These are phyloP conservation scores for Synanthedon tipuliformis DNA, from an alignment of 2,888 invertebrate species.

Conservation along the genomic window DNA sequence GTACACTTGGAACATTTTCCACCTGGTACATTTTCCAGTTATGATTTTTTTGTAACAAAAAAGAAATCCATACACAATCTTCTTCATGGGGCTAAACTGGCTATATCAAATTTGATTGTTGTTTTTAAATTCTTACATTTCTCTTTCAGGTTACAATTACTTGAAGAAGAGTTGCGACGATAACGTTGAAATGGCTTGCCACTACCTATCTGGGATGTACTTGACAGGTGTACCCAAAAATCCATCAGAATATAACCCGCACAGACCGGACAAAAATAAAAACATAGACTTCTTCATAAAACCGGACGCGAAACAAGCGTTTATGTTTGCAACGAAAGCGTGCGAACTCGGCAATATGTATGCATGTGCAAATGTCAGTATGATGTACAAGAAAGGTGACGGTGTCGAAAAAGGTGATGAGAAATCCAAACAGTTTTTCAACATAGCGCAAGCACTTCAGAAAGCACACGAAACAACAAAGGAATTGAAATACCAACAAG, in stretches of 20 bases:
- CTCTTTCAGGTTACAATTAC: slow-evolving; percentile 66
- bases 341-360: slow-evolving; percentile 88
- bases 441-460: slow-evolving; percentile 77
- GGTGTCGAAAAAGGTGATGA: slow-evolving; percentile 80
- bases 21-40: too few species aligned
- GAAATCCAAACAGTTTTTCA: slow-evolving; percentile 79
- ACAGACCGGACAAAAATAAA: slow-evolving; percentile 44
- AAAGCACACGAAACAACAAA: slow-evolving; percentile 71
- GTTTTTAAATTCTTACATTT: background rate
- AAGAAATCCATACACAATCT: background rate
- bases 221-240: slow-evolving; percentile 77
- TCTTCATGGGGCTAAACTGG: too few species aligned
- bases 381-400: slow-evolving; percentile 88
- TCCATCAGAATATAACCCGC: slow-evolving; percentile 51
- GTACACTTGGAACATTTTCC: too few species aligned
- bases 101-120: too few species aligned
- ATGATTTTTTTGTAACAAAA: too few species aligned
- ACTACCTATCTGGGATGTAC: slow-evolving; percentile 83
- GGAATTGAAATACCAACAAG: slow-evolving; percentile 71
- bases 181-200: slow-evolving; percentile 79
- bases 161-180: slow-evolving; percentile 71
- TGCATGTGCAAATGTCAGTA: slow-evolving; percentile 90
- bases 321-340: slow-evolving; percentile 79
- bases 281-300: slow-evolving; percentile 66
- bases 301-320: slow-evolving; percentile 82